Base-by-base conservation (phyloP, 2,888 invertebrate genomes). In the Pyrocoelia pectoralis region DNA sequence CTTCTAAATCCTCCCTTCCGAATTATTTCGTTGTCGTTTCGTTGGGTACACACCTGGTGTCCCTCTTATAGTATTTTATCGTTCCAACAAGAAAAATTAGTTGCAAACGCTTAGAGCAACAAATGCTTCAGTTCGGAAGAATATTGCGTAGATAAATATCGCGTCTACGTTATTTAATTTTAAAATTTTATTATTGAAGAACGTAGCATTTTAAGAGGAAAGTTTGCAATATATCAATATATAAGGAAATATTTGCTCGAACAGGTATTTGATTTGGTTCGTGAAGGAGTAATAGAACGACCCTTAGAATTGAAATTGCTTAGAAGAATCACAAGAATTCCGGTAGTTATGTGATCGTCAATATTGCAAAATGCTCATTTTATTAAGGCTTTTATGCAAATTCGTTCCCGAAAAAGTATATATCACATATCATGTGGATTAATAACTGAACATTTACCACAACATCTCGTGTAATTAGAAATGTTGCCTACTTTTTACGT, bases 1-100 rank as follows among this genome's bases (percentile, higher is more conserved):
- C 51, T 55, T 65, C 65, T 57, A 64, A 64, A 64, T 64, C 63
- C 53, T 61, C 60, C 61, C 56, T 57, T 60, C 48, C 61, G 65
- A 61, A 65, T 65, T 57, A 61, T 60, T 57, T 57, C 56, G 56
- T 52, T 61, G 65, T 61, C 65, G 59, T 65, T 56, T 65, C 56
- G 48, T 43, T 48, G 60, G 41, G 33, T 56, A 51, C 60, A 56
- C 65, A 65, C 65, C 65, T 65, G 65, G 55, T 56, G 33, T 29
- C 43, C 51, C 41, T 58, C 41, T 61, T 65, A 61, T 65, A 51
- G 48, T 54, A 43, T 51, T 56, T 53, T 65, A 49, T 59, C 48
- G 28, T 50, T 56, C 15, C 43, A 17, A n/a, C n/a, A n/a, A 56
- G 46, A 60, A 64, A 56, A 56, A 53, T 55, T 56, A 56, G 49